Evolutionary conservation across 2,888 invertebrate genomes (phyloP).

Genomic region (Pocota personata): DNA sequence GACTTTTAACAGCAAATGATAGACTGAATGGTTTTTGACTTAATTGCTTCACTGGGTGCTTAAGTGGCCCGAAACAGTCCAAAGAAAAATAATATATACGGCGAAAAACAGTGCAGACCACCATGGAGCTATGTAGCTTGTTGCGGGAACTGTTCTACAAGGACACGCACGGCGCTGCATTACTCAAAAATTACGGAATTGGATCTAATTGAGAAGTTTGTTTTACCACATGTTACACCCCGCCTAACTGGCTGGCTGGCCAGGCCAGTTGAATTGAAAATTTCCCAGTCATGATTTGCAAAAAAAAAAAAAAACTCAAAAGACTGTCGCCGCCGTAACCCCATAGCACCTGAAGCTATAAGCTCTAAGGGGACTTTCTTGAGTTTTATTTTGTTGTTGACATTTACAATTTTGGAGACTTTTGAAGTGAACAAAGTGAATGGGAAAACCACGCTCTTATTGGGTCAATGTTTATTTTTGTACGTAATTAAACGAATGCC

Average conservation of each 20-base stretch:
- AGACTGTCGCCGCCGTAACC: neutral
- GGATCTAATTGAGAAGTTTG: slow-evolving; percentile 72
- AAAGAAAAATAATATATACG: slow-evolving; percentile 18
- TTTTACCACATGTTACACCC: slow-evolving; percentile 59
- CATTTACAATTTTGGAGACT: slow-evolving; percentile 32
- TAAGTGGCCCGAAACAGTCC: slow-evolving; percentile 67
- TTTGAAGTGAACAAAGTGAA: slow-evolving; percentile 48
- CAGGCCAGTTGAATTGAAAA: neutral
- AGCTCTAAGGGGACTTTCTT: slow-evolving; percentile 11
- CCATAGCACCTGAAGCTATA: slow-evolving; percentile 34
- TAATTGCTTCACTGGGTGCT: slow-evolving; percentile 73
- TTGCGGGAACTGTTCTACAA: slow-evolving; percentile 57
- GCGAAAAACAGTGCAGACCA: slow-evolving; percentile 33
- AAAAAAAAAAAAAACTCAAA: slow-evolving; percentile 11
- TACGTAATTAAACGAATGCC: slow-evolving; percentile 50
- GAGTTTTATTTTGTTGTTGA: neutral
- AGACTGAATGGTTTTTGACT: slow-evolving; percentile 74
- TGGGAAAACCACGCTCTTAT: slow-evolving; percentile 47
- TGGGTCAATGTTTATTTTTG: slow-evolving; percentile 55
- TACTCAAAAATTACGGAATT: slow-evolving; percentile 71
- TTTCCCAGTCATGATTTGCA: slow-evolving; percentile 25
- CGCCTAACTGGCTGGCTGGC: slow-evolving; percentile 25
- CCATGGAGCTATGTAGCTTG: slow-evolving; percentile 39
- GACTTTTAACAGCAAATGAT: slow-evolving; percentile 74
- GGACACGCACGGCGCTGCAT: slow-evolving; percentile 66